phyloP scores from a whole-genome alignment of 2,113 vertebrate genomes.

The Neotoma lepida region DNA sequence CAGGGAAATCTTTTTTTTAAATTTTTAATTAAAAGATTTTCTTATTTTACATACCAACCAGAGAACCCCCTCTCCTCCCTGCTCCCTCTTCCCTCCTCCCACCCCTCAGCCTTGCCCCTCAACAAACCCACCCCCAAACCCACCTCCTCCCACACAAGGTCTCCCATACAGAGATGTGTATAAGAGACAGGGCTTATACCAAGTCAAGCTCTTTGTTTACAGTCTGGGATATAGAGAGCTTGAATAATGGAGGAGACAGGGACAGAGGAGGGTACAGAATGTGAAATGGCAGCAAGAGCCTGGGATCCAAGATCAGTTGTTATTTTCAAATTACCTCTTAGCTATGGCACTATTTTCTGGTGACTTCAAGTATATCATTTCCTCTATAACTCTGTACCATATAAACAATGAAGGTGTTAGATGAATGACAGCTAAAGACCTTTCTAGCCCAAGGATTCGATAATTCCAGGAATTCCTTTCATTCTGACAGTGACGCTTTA shows the following conservation, averaged over 20 bases:
- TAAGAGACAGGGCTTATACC: too few relatives aligned
- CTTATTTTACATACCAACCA: too few relatives aligned
- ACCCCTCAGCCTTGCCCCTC: too few relatives aligned
- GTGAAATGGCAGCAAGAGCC: constrained; percentile 16
- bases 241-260: neutral
- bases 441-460: neutral
- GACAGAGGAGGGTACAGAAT: neutral
- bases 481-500: neutral
- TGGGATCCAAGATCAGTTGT: neutral
- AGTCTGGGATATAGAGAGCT: constrained; percentile 25
- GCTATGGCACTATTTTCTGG: neutral
- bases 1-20: neutral
- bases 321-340: neutral
- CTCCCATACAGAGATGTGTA: too few relatives aligned
- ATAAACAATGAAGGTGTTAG: constrained; percentile 9
- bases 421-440: neutral
- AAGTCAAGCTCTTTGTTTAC: neutral
- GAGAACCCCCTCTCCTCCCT: too few relatives aligned
- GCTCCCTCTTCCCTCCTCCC: too few relatives aligned
- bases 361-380: neutral
- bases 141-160: too few relatives aligned
- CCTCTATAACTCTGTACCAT: neutral
- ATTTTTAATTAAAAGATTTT: too few relatives aligned
- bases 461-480: neutral
- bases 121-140: too few relatives aligned